Percentiles rank a stretch among this genome's conserved stretches.
Conservation (phyloP, 1,140 invertebrate genomes). For the Orchesella cincta region DNA sequence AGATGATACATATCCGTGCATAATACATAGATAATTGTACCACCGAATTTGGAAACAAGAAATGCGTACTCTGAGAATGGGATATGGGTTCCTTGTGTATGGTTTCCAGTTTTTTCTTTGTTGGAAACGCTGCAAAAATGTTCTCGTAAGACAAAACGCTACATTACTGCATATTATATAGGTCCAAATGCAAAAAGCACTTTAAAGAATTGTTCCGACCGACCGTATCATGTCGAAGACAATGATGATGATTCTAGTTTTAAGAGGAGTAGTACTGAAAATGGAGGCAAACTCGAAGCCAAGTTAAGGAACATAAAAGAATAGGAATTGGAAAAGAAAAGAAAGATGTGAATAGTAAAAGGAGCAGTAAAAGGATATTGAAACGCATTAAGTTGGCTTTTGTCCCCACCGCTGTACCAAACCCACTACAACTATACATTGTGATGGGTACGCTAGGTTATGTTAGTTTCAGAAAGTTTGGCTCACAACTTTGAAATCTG, state of each 20-base stretch:
- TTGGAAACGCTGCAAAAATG: no score
- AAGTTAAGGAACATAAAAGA: constrained; percentile 32
- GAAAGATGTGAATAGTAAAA: constrained; percentile 31
- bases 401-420: background rate
- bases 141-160: no score
- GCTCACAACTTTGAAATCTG: constrained; percentile 11
- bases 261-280: background rate
- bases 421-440: background rate
- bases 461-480: background rate
- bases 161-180: no score
- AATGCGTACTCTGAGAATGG: no score
- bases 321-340: constrained; percentile 31
- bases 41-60: no score
- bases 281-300: constrained; percentile 13
- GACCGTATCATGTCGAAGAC: background rate
- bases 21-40: no score
- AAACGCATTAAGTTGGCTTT: constrained; percentile 28
- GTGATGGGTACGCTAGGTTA: background rate
- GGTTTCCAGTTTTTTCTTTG: no score
- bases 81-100: no score
- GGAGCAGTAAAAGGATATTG: constrained; percentile 38
- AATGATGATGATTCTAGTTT: background rate
- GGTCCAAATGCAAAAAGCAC: no score
- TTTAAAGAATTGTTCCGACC: background rate
- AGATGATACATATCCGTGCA: background rate